phyloP scores from a whole-genome alignment of 2,888 invertebrate species.

The Flexamia atlantica region DNA sequence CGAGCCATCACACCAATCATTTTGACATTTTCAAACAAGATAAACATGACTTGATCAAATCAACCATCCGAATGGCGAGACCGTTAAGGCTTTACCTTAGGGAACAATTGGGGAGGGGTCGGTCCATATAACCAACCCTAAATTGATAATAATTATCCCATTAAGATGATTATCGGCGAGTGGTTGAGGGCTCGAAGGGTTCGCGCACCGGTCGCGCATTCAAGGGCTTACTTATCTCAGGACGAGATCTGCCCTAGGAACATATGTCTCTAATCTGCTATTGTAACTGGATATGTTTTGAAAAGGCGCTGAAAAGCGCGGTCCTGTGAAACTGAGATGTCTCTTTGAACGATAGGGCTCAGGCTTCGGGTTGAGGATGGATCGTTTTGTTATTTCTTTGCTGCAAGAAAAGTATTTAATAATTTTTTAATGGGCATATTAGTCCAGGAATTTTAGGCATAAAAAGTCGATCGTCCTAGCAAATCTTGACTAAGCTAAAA shows the following conservation, averaged over 20 bases:
- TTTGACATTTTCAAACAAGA: no score
- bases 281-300: conserved; percentile 57
- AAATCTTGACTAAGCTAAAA: no score
- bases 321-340: conserved; percentile 37
- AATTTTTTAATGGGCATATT: no score
- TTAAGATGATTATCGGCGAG: conserved; percentile 45
- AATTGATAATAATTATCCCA: conserved; percentile 54
- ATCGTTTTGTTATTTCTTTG: background rate
- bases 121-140: conserved; percentile 24
- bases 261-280: conserved; percentile 61
- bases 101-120: conserved; percentile 29
- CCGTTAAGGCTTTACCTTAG: conserved; percentile 41
- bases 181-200: conserved; percentile 43
- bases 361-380: conserved; percentile 11
- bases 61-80: background rate
- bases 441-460: no score
- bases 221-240: conserved; percentile 51
- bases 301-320: conserved; percentile 36
- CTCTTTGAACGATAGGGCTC: background rate
- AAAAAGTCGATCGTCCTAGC: no score
- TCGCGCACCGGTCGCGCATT: conserved; percentile 30
- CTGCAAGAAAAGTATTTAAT: background rate
- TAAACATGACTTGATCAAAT: conserved; percentile 14
- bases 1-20: no score
- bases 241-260: conserved; percentile 28